Evolutionary conservation across 1,140 invertebrate genomes (phyloP).

Genomic region (Aphidius ervi): DNA sequence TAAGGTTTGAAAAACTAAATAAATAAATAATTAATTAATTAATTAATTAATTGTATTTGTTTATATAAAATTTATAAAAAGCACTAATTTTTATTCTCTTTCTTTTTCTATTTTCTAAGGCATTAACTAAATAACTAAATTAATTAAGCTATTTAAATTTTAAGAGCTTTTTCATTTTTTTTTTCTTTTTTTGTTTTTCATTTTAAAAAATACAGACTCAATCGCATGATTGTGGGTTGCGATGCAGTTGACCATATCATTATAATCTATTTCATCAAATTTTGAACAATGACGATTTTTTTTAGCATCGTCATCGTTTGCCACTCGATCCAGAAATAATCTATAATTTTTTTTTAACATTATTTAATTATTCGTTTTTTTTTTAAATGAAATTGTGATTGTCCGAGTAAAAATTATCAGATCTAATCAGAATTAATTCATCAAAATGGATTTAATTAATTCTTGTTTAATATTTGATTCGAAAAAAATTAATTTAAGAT

Average conservation of each 20-base stretch:
- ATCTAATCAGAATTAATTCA: neutral
- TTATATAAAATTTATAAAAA: no score
- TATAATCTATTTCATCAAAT: constrained; percentile 18
- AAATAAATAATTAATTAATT: neutral
- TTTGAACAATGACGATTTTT: constrained; percentile 19
- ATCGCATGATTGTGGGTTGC: constrained; percentile 30
- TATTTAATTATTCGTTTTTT: neutral
- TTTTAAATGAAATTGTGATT: constrained; percentile 4
- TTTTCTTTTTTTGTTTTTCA: neutral
- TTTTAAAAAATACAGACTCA: constrained; percentile 26
- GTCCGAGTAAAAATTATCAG: neutral
- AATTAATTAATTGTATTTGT: no score
- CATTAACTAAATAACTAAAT: no score
- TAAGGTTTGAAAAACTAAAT: constrained; percentile 16
- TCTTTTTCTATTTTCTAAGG: no score
- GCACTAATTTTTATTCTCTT: no score
- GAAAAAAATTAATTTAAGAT: no score
- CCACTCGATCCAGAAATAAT: constrained; percentile 23
- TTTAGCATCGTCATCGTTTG: constrained; percentile 16
- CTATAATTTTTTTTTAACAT: constrained; percentile 20
- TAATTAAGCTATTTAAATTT: neutral
- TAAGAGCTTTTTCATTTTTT: neutral
- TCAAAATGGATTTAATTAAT: no score
- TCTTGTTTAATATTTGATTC: no score
- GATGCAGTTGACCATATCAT: constrained; percentile 22